Percentiles rank a stretch among this genome's conserved stretches.
phyloP scores from a whole-genome alignment of 2,888 invertebrate species.

The Spodoptera exigua region DNA sequence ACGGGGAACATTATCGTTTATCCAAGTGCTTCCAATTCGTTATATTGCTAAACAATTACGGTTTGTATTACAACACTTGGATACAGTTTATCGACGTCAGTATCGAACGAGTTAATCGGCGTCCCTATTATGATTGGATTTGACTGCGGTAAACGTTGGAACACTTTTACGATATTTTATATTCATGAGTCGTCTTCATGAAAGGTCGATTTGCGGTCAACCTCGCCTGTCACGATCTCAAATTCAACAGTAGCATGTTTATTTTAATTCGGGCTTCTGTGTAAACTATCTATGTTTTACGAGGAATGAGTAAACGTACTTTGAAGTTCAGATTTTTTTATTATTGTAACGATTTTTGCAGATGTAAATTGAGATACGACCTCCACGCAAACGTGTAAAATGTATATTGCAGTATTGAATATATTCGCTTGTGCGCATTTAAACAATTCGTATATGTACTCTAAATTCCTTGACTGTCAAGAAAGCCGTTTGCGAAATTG shows the following conservation, averaged over 20 bases:
- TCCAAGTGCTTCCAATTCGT: constrained; percentile 60
- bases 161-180: constrained; percentile 58
- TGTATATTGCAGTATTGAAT: constrained; percentile 20
- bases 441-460: neutral
- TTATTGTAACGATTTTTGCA: constrained; percentile 17
- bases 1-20: constrained; percentile 66
- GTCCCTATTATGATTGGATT: constrained; percentile 33
- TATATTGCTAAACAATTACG: constrained; percentile 56
- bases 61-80: constrained; percentile 48
- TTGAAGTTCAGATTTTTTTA: constrained; percentile 22
- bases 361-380: constrained; percentile 4
- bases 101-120: constrained; percentile 44
- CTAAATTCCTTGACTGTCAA: too few species aligned
- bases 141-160: constrained; percentile 55
- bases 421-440: constrained; percentile 1
- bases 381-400: neutral
- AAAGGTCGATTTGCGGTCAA: constrained; percentile 62
- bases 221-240: constrained; percentile 54
- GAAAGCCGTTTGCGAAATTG: constrained; percentile 1
- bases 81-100: constrained; percentile 37
- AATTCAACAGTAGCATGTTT: constrained; percentile 35
- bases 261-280: constrained; percentile 34
- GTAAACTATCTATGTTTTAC: constrained; percentile 31
- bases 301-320: constrained; percentile 22
- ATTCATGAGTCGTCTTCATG: constrained; percentile 60